A percentile compares a stretch with the other conserved stretches of the same genome.
These are phyloP conservation scores for Meganola albula DNA, from an alignment of 2,888 invertebrate genomes.

Conservation along the genomic window DNA sequence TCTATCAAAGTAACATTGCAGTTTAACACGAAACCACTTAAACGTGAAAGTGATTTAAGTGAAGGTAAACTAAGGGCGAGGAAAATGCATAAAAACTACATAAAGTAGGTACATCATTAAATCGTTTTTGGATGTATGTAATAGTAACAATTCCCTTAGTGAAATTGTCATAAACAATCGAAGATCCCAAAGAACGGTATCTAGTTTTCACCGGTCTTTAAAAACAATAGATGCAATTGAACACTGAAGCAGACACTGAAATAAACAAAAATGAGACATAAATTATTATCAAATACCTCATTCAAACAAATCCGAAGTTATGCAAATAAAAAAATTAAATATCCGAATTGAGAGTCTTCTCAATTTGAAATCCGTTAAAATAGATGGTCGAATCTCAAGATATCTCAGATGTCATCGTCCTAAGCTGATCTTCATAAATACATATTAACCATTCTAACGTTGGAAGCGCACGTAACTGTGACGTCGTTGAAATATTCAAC, in stretches of 20 bases:
- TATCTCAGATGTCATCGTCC: too few species aligned
- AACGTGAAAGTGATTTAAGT: conserved; percentile 15
- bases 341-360: conserved; percentile 11
- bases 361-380: too few species aligned
- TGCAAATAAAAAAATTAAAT: too few species aligned
- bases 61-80: conserved; percentile 19
- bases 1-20: neutral
- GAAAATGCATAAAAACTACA: neutral
- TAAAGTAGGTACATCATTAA: neutral
- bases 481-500: conserved; percentile 33
- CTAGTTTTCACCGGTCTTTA: neutral
- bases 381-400: too few species aligned
- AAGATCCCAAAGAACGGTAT: neutral
- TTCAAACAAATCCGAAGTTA: too few species aligned
- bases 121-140: neutral
- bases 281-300: too few species aligned
- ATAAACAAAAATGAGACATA: too few species aligned
- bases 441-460: conserved; percentile 24
- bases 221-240: neutral
- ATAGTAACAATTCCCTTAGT: neutral
- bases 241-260: neutral
- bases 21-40: conserved; percentile 16
- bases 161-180: too few species aligned
- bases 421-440: conserved; percentile 27
- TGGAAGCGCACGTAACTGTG: conserved; percentile 23